Evolutionary conservation across 2,888 invertebrate genomes (phyloP).

Genomic region (Phlogophora meticulosa): DNA sequence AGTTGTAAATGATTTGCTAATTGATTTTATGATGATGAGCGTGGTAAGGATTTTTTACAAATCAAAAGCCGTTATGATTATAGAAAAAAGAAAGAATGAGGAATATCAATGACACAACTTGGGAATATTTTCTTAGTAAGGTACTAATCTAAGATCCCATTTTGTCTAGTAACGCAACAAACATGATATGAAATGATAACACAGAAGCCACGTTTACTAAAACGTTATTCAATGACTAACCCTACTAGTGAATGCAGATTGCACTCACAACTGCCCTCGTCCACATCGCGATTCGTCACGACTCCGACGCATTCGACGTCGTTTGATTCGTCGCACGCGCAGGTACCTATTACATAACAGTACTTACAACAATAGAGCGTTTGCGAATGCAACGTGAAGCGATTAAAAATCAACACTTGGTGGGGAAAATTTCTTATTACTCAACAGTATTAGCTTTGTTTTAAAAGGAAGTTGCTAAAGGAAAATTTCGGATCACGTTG

Average conservation of each 20-base stretch:
- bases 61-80: no score
- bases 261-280: constrained; percentile 3
- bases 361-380: constrained; percentile 43
- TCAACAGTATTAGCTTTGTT: not conserved
- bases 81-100: no score
- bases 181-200: no score
- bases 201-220: not conserved
- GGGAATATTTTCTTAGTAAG: no score
- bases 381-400: constrained; percentile 30
- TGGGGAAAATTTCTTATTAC: constrained; percentile 25
- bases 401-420: constrained; percentile 39
- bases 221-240: constrained; percentile 16
- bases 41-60: no score
- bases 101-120: no score
- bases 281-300: constrained; percentile 40
- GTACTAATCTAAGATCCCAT: no score
- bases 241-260: constrained; percentile 13
- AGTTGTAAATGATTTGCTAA: no score
- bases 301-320: constrained; percentile 40
- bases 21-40: no score
- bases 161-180: no score
- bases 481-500: not conserved
- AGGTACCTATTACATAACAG: constrained; percentile 26
- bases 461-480: not conserved
- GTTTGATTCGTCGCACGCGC: constrained; percentile 48